Percentiles rank a stretch among this genome's conserved stretches.
phyloP scores from a whole-genome alignment of 2,797 vertebrate species.

The Eurystomus glaucurus region DNA sequence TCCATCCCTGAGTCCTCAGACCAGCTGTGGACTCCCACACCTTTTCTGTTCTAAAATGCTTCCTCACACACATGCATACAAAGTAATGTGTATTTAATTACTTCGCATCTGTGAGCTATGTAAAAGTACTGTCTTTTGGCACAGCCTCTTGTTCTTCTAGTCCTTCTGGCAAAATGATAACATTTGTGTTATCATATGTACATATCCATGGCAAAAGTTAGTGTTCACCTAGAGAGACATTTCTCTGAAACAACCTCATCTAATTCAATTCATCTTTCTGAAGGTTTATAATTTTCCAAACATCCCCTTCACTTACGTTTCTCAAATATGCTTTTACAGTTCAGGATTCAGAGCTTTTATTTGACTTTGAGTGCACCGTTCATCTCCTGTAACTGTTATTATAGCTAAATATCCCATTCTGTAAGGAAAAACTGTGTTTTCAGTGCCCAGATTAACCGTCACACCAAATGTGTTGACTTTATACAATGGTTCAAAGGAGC shows the following conservation, averaged over 20 bases:
- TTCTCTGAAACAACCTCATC: neutral
- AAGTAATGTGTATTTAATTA: neutral
- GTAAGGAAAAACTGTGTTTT: neutral
- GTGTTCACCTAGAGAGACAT: neutral
- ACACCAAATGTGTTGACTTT: neutral
- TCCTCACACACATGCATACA: neutral
- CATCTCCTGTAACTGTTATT: neutral
- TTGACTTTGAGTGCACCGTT: neutral
- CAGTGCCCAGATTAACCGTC: neutral
- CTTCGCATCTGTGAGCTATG: neutral
- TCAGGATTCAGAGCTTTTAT: neutral
- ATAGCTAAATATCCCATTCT: neutral
- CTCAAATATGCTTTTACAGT: neutral
- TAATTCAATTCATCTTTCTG: neutral
- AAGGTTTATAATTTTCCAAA: neutral
- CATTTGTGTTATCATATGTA: neutral
- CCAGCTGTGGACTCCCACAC: too few relatives aligned
- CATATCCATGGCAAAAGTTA: neutral
- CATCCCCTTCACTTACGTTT: neutral
- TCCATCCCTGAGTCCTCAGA: too few relatives aligned
- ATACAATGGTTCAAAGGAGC: neutral
- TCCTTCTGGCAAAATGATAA: neutral
- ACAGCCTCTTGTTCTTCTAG: neutral
- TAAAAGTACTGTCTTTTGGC: neutral
- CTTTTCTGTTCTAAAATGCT: neutral